Evolutionary conservation across 2,888 invertebrate species (phyloP).

Genomic region (Cabera pusaria): DNA sequence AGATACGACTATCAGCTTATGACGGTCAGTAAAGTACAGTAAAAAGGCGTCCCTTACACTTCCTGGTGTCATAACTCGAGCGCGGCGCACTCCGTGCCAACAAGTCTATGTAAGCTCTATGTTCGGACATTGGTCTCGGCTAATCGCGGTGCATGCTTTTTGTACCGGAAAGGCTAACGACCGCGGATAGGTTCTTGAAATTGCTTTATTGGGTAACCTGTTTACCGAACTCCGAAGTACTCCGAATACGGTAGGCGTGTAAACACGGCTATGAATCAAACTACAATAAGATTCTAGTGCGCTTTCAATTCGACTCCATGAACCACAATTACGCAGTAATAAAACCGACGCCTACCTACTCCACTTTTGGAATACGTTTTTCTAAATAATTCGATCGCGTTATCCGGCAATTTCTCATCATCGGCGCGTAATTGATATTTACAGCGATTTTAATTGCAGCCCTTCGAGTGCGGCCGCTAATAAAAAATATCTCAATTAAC

Average conservation of each 20-base stretch:
- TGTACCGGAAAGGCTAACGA: conserved; percentile 68
- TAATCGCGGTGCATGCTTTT: conserved; percentile 65
- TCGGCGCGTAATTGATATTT: conserved; percentile 22
- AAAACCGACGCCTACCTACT: conserved; percentile 19
- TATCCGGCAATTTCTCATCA: conserved; percentile 26
- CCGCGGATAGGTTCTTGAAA: conserved; percentile 73
- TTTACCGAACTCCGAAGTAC: too few species aligned
- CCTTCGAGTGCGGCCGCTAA: conserved; percentile 17
- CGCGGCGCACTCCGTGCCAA: conserved; percentile 22
- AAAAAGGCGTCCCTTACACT: conserved; percentile 21
- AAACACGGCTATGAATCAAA: conserved; percentile 39
- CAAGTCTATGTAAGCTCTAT: conserved; percentile 31
- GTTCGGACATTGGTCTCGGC: conserved; percentile 53
- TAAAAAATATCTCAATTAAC: conserved; percentile 28
- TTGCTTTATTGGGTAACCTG: conserved; percentile 78
- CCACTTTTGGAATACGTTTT: conserved; percentile 20
- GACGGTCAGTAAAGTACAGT: conserved; percentile 16
- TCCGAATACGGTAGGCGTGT: conserved; percentile 62
- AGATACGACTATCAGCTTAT: conserved; percentile 7
- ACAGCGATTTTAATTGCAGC: conserved; percentile 28
- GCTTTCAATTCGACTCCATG: conserved; percentile 12
- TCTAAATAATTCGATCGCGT: conserved; percentile 23
- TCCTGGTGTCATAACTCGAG: conserved; percentile 21
- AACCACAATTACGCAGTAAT: conserved; percentile 20
- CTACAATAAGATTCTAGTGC: conserved; percentile 40